phyloP scores from a whole-genome alignment of 2,113 vertebrate genomes.

The Rhineura floridana region DNA sequence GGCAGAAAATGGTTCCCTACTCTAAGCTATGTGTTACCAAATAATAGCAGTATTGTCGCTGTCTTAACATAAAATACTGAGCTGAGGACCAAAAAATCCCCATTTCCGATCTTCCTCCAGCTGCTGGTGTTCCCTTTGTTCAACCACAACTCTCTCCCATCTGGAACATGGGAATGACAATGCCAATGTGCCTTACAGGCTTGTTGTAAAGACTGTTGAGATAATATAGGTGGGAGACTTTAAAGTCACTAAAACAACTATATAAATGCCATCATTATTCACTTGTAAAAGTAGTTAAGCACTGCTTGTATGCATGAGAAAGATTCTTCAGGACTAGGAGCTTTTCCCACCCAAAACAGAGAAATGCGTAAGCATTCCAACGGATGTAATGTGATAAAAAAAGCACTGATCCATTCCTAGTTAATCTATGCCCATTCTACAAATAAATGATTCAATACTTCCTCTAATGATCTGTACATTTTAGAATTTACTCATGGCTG shows the following conservation, averaged over 20 bases:
- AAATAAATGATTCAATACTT: constrained; percentile 66
- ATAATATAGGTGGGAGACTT: background rate
- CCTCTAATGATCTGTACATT: constrained; percentile 63
- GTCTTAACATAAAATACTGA: background rate
- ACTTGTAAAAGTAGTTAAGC: background rate
- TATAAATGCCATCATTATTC: background rate
- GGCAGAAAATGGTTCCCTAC: too few species aligned
- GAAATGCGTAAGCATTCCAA: constrained; percentile 31
- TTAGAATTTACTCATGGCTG: constrained; percentile 65
- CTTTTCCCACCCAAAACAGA: constrained; percentile 23
- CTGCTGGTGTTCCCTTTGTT: background rate
- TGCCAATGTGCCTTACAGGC: background rate
- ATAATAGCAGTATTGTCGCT: background rate
- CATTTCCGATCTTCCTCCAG: background rate
- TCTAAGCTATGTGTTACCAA: too few species aligned
- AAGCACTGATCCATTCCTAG: constrained; percentile 29
- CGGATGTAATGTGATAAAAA: constrained; percentile 32
- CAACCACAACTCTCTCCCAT: background rate
- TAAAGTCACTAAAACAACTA: background rate
- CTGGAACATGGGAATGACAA: background rate
- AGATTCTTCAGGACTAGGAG: background rate
- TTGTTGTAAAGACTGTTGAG: background rate
- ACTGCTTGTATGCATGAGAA: background rate
- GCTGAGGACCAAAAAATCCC: too few species aligned
- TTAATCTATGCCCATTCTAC: constrained; percentile 64